Evolutionary conservation across 2,113 vertebrate genomes (phyloP).

Genomic region (Toxotes chatareus): DNA sequence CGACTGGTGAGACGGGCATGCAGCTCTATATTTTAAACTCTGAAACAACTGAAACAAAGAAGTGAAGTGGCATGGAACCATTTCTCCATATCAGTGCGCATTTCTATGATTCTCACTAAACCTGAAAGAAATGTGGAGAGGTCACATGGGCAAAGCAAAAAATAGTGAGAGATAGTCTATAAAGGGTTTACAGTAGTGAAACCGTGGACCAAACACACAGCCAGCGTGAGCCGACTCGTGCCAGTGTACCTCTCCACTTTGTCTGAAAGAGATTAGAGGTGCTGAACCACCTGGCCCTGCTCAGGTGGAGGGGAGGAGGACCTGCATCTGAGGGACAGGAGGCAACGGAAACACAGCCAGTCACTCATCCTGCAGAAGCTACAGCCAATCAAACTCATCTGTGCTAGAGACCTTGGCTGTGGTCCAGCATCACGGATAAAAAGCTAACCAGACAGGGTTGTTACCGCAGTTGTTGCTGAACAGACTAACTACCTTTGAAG

Average conservation of each 20-base stretch:
- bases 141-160: slow-evolving; percentile 4
- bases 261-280: slow-evolving; percentile 85
- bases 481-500: slow-evolving; percentile 88
- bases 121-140: slow-evolving; percentile 10
- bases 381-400: slow-evolving; percentile 5
- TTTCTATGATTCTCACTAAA: slow-evolving; percentile 12
- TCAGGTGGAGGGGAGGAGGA: slow-evolving; percentile 78
- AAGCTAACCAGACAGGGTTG: not conserved
- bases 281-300: slow-evolving; percentile 85
- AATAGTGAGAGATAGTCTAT: slow-evolving; percentile 7
- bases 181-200: slow-evolving; percentile 22
- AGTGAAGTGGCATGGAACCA: slow-evolving; percentile 36
- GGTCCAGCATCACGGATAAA: not conserved
- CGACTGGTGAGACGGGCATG: slow-evolving; percentile 44
- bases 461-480: not conserved
- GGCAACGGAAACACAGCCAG: slow-evolving; percentile 71
- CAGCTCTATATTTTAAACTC: slow-evolving; percentile 20
- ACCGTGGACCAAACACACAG: slow-evolving; percentile 18
- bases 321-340: slow-evolving; percentile 82
- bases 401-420: not conserved
- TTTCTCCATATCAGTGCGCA: slow-evolving; percentile 25
- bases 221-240: not conserved
- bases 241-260: slow-evolving; percentile 83
- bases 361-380: slow-evolving; percentile 44
- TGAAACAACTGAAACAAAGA: not conserved